phyloP scores from a whole-genome alignment of 2,797 vertebrate genomes.

The Furcifer pardalis region DNA sequence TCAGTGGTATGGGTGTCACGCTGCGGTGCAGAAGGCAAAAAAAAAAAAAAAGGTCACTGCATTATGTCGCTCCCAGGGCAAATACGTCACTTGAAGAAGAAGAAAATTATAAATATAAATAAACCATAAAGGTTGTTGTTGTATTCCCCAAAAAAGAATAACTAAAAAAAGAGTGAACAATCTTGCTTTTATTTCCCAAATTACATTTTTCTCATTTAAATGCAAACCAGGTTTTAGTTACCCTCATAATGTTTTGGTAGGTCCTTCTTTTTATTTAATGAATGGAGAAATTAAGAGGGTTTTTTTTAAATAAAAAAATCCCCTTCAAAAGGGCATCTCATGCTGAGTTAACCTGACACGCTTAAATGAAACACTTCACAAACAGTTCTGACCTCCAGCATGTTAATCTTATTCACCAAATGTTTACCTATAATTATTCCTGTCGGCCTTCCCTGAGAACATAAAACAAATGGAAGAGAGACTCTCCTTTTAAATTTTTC shows the following conservation, averaged over 20 bases:
- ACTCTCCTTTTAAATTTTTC: neutral
- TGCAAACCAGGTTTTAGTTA: neutral
- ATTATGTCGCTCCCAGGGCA: too few relatives aligned
- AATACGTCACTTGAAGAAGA: too few relatives aligned
- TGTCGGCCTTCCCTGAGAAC: neutral
- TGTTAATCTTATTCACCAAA: constrained; percentile 19
- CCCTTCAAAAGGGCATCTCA: constrained; percentile 1
- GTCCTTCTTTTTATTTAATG: neutral
- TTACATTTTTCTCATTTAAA: neutral
- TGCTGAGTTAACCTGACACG: neutral
- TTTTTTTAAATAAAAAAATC: neutral
- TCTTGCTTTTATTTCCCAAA: neutral
- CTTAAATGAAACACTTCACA: constrained; percentile 4
- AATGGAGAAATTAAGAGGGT: neutral
- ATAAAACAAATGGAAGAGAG: constrained; percentile 30
- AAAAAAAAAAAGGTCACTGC: too few relatives aligned
- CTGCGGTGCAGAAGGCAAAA: too few relatives aligned
- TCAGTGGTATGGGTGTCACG: too few relatives aligned
- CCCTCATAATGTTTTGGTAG: neutral
- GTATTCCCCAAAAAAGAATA: neutral
- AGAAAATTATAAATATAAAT: too few relatives aligned
- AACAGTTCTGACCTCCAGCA: constrained; percentile 15
- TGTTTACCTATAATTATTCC: constrained; percentile 36
- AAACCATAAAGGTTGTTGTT: too few relatives aligned
- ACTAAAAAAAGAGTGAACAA: neutral